These are phyloP conservation scores for Nasonovia ribisnigri DNA, from an alignment of 2,888 invertebrate genomes.

Conservation along the genomic window DNA sequence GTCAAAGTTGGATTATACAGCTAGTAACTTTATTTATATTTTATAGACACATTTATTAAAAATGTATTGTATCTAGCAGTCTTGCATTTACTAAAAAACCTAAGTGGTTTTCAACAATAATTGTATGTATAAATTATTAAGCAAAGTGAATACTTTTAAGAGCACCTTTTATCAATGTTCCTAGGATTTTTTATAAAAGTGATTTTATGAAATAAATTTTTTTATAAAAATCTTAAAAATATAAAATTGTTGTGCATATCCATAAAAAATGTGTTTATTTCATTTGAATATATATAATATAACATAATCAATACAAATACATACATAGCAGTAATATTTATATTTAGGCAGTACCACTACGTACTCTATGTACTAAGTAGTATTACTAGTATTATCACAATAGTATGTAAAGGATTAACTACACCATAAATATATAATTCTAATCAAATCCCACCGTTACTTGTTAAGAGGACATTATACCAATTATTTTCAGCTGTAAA, in stretches of 20 bases:
- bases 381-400: not conserved
- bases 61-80: not conserved
- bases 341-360: not conserved
- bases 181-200: too few relatives aligned
- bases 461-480: not conserved
- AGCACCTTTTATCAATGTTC: not conserved
- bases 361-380: too few relatives aligned
- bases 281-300: not conserved
- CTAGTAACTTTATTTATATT: too few relatives aligned
- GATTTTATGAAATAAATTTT: too few relatives aligned
- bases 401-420: not conserved
- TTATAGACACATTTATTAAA: too few relatives aligned
- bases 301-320: not conserved
- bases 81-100: not conserved
- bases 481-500: not conserved
- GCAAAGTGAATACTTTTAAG: not conserved
- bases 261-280: too few relatives aligned
- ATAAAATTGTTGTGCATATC: too few relatives aligned
- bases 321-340: not conserved
- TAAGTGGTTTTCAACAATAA: not conserved
- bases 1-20: too few relatives aligned
- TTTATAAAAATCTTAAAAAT: too few relatives aligned
- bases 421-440: not conserved
- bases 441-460: not conserved
- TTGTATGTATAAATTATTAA: not conserved